Conservation (phyloP, 2,888 invertebrate species). For the Coleophora deauratella region DNA sequence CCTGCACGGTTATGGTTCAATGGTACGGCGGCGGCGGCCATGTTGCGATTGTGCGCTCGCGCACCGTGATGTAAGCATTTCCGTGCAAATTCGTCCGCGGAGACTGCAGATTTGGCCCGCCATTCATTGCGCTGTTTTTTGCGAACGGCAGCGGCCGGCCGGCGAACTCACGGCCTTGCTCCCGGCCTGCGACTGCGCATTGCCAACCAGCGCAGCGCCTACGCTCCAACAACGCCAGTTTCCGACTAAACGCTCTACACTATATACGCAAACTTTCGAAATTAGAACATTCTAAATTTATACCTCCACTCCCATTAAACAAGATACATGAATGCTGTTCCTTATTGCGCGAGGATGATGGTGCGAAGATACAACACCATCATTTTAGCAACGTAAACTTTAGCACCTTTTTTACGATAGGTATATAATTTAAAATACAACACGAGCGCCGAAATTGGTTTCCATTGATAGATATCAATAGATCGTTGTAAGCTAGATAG, state of each 20-base stretch:
- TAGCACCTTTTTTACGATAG: no score
- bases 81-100: constrained; percentile 41
- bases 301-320: no score
- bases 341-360: no score
- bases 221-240: constrained; percentile 24
- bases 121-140: constrained; percentile 62
- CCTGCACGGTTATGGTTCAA: constrained; percentile 2
- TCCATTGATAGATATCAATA: no score
- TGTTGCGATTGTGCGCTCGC: constrained; percentile 27
- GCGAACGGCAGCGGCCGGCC: constrained; percentile 42
- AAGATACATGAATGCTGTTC: no score
- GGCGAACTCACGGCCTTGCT: constrained; percentile 62
- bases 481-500: no score
- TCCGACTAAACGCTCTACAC: constrained; percentile 2
- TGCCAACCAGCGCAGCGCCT: constrained; percentile 30
- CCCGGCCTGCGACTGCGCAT: no score
- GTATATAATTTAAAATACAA: no score
- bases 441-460: no score
- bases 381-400: no score
- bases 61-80: constrained; percentile 49
- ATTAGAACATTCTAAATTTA: constrained; percentile 43
- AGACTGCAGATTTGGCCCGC: constrained; percentile 36
- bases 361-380: no score
- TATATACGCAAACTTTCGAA: constrained; percentile 37
- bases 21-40: constrained; percentile 20